Evolutionary conservation across 2,888 invertebrate genomes (phyloP), one percentile per base, ranked within the genome.

Genomic region (Xestia rhomboidea): DNA sequence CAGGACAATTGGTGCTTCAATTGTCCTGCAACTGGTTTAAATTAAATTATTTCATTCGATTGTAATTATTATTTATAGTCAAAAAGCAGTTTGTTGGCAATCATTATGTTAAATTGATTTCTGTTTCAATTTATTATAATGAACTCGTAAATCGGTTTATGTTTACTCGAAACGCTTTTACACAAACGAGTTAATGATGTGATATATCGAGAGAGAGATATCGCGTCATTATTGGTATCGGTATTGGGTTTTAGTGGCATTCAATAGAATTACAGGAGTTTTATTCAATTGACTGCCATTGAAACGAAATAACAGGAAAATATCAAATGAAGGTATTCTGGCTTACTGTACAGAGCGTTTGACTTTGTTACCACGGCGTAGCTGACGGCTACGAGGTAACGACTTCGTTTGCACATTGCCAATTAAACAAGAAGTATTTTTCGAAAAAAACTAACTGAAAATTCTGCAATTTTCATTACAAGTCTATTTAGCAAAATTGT

Each of bases 101-200:
- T 15, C 30, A 46, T 70, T n/a, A 5, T 6, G n/a, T 21, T 64
- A 30, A n/a, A 54, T 30, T 54, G 24, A 41, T 70, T 30, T 15
- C n/a, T 18, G n/a, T 70, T 70, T 57, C n/a, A 30, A 41, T 73
- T 68, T 18, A 68, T 11, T 51, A 10, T 38, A 60, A 49, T 46
- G 46, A 24, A 49, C 24, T 24, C 24, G 18, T 21, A 60, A 13
- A 41, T 38, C n/a, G 34, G 15, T 21, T 38, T 21, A 2, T 5
- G 27, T 27, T 38, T 15, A 0, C 54, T 13, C 13, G n/a, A 38
- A 68, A 10, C 21, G 10, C 5, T n/a, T 15, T 44, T 34, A n/a
- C 24, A 21, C 38, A 60, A 57, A 24, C 30, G 10, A 18, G 24
- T 63, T 30, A 64, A 70, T 18, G 21, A 63, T 34, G 34, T 34